Base-by-base conservation (phyloP, 2,113 vertebrate genomes). In the Ptychochromis oligacanthus region DNA sequence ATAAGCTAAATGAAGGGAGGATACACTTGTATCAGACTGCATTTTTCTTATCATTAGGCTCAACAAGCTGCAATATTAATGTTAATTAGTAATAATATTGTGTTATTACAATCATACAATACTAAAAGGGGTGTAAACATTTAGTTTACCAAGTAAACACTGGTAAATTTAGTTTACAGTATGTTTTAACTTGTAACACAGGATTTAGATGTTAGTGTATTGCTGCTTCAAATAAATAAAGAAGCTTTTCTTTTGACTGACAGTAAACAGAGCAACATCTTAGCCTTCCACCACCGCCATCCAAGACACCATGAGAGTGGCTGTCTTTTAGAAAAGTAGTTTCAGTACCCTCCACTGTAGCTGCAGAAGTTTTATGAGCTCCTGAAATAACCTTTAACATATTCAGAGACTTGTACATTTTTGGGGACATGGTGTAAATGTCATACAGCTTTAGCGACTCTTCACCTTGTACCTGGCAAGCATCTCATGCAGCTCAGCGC, bases 81-180 rank as follows among this genome's bases (percentile, higher is more conserved):
- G 20, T 5, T 36, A n/a, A 54, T 43, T 40, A 70, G 65, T 52
- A 24, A 46, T 49, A 70, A 67, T 67, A 46, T 46, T 0, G 40
- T 1, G 43, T 49, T 49, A 13, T 2, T 28, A 49, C 24, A 70
- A 28, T 26, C 62, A 67, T 67, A 13, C 65, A n/a, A n/a, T n/a
- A n/a, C n/a, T n/a, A n/a, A n/a, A n/a, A 70, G n/a, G n/a, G n/a
- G n/a, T n/a, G n/a, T n/a, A n/a, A n/a, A n/a, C n/a, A n/a, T n/a
- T n/a, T n/a, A n/a, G n/a, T n/a, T n/a, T n/a, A n/a, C n/a, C n/a
- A n/a, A n/a, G n/a, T n/a, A n/a, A n/a, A n/a, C n/a, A n/a, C n/a
- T n/a, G n/a, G n/a, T n/a, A n/a, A n/a, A n/a, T n/a, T n/a, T 70
- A 52, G 28, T 70, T 49, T 46, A 46, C 17, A 28, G 10, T 0